phyloP scores from a whole-genome alignment of 2,888 invertebrate species.

The Plagiodera versicolora region DNA sequence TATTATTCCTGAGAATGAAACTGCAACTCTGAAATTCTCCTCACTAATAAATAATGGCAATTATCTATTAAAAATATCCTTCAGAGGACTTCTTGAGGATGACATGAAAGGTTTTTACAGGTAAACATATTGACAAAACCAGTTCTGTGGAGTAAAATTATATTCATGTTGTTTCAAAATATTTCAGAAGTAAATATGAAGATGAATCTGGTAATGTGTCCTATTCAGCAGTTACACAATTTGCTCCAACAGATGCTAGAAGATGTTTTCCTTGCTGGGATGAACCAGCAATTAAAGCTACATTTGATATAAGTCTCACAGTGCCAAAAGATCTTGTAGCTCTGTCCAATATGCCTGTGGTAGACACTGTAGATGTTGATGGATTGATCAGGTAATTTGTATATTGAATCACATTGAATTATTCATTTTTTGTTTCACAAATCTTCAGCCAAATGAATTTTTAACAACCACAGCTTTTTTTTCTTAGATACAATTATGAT shows the following conservation, averaged over 20 bases:
- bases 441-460: too few species aligned
- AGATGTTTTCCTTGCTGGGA: slow-evolving; percentile 96
- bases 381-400: slow-evolving; percentile 27
- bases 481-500: slow-evolving; percentile 62
- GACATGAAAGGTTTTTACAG: slow-evolving; percentile 82
- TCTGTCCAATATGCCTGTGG: slow-evolving; percentile 87
- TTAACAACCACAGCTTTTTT: neutral
- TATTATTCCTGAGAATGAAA: slow-evolving; percentile 65
- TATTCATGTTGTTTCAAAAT: neutral
- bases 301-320: slow-evolving; percentile 84
- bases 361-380: slow-evolving; percentile 35
- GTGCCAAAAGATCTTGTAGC: slow-evolving; percentile 79
- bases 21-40: slow-evolving; percentile 66
- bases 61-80: slow-evolving; percentile 66
- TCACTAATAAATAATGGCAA: slow-evolving; percentile 61
- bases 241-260: slow-evolving; percentile 87
- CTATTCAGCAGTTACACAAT: slow-evolving; percentile 88
- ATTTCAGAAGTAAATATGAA: slow-evolving; percentile 70
- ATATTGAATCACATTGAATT: too few species aligned
- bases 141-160: too few species aligned
- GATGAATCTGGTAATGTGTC: slow-evolving; percentile 73
- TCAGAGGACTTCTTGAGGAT: slow-evolving; percentile 83
- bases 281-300: slow-evolving; percentile 93
- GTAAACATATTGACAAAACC: neutral
- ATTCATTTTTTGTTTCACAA: too few species aligned